Evolutionary conservation across 2,113 vertebrate genomes (phyloP).

Genomic region (Gallinago undulata): DNA sequence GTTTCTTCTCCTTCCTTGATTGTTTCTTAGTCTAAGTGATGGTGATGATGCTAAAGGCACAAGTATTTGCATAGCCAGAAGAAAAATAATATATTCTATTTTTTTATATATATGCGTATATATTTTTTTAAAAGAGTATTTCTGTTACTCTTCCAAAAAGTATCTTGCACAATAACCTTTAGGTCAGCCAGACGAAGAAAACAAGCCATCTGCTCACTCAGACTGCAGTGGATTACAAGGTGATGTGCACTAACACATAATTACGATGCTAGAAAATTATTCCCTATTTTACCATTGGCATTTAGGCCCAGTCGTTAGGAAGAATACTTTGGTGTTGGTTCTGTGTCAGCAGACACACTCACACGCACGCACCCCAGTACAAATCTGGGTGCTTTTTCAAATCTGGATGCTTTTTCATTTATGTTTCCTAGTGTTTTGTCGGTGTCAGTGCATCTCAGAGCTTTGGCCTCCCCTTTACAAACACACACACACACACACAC

Average conservation of each 20-base stretch:
- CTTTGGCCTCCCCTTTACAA: neutral
- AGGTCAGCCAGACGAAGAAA: neutral
- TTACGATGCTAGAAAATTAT: neutral
- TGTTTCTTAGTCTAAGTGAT: neutral
- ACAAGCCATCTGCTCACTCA: neutral
- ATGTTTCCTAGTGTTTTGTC: neutral
- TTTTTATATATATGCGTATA: too few species aligned
- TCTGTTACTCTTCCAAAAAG: neutral
- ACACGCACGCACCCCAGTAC: accelerated
- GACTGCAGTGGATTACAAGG: neutral
- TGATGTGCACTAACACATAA: neutral
- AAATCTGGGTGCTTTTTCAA: neutral
- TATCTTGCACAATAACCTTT: neutral
- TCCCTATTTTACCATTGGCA: neutral
- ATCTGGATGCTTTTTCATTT: neutral
- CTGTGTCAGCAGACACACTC: neutral
- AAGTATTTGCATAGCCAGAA: neutral
- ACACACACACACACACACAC: neutral
- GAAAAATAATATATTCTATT: neutral
- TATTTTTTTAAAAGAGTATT: neutral
- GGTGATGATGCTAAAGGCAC: neutral
- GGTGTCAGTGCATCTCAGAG: neutral
- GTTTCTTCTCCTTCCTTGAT: neutral
- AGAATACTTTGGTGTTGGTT: neutral
- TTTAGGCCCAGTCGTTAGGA: neutral